Conservation (phyloP, 1,140 invertebrate genomes). For the Potamilus streckersoni region DNA sequence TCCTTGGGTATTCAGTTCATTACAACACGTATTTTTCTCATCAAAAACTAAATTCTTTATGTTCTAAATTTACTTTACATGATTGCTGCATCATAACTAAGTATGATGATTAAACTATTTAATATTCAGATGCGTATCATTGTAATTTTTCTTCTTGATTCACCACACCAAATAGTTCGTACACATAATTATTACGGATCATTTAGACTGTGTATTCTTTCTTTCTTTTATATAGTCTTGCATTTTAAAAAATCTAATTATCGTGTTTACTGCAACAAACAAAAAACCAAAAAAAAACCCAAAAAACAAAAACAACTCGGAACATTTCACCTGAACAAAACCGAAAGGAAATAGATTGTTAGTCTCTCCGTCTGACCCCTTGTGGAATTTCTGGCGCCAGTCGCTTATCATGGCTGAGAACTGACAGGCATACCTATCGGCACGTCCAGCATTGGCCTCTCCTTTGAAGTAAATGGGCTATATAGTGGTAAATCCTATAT, state of each 20-base stretch:
- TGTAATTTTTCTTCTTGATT: too few species aligned
- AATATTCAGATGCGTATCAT: too few species aligned
- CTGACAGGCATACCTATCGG: constrained; percentile 46
- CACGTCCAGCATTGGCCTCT: constrained; percentile 37
- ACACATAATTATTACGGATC: not conserved
- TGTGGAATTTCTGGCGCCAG: constrained; percentile 48
- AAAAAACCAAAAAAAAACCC: not conserved
- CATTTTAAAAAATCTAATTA: too few species aligned
- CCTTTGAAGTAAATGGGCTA: constrained; percentile 24
- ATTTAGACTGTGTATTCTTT: not conserved
- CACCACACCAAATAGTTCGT: too few species aligned
- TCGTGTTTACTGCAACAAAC: not conserved
- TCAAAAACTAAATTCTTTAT: too few species aligned
- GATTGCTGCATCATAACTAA: too few species aligned
- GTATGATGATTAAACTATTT: too few species aligned
- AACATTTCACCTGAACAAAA: constrained; percentile 50
- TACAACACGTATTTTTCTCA: too few species aligned
- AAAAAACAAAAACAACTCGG: not conserved
- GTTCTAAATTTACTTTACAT: too few species aligned
- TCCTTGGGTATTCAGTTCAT: too few species aligned
- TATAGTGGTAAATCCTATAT: too few species aligned
- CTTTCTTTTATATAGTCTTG: not conserved
- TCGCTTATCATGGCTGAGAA: constrained; percentile 53
- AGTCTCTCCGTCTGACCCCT: constrained; percentile 40
- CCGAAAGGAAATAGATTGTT: constrained; percentile 51